These are phyloP conservation scores for Eumaeus atala DNA, from an alignment of 1,140 invertebrate genomes.

Conservation along the genomic window DNA sequence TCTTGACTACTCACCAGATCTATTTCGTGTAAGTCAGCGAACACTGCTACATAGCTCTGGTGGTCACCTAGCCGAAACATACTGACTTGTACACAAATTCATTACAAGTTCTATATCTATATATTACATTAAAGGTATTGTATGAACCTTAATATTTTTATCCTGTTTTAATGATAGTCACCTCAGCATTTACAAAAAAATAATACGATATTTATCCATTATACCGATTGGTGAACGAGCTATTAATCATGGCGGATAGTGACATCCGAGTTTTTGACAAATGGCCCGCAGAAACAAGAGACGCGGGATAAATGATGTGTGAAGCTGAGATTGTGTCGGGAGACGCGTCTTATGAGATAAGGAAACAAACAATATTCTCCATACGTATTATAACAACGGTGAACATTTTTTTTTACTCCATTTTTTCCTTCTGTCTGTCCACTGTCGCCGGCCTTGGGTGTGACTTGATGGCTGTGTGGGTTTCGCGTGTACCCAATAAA, in stretches of 20 bases:
- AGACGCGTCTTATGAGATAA: slow-evolving; percentile 17
- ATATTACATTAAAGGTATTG: too few relatives aligned
- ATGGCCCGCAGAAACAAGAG: slow-evolving; percentile 54
- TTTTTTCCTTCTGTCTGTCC: background rate
- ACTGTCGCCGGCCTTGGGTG: background rate
- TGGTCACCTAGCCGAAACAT: too few relatives aligned
- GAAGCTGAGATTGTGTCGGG: slow-evolving; percentile 31
- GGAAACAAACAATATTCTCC: too few relatives aligned
- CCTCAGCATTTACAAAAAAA: slow-evolving; percentile 40
- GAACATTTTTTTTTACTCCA: background rate
- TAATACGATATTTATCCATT: slow-evolving; percentile 68
- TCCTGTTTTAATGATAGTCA: slow-evolving; percentile 23
- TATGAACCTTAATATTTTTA: background rate
- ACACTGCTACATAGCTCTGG: too few relatives aligned
- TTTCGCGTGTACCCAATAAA: too few relatives aligned
- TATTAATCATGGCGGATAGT: slow-evolving; percentile 53
- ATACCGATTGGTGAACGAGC: slow-evolving; percentile 49
- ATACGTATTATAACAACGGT: slow-evolving; percentile 14
- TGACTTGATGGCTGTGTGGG: too few relatives aligned
- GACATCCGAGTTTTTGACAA: slow-evolving; percentile 66
- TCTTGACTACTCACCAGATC: too few relatives aligned
- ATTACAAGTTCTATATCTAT: too few relatives aligned
- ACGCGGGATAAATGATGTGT: slow-evolving; percentile 59
- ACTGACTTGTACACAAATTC: too few relatives aligned
- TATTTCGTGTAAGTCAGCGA: too few relatives aligned